A percentile compares a stretch with the other conserved stretches of the same genome.
Evolutionary conservation across 2,113 vertebrate species (phyloP).

Genomic region (Stegostoma tigrinum): DNA sequence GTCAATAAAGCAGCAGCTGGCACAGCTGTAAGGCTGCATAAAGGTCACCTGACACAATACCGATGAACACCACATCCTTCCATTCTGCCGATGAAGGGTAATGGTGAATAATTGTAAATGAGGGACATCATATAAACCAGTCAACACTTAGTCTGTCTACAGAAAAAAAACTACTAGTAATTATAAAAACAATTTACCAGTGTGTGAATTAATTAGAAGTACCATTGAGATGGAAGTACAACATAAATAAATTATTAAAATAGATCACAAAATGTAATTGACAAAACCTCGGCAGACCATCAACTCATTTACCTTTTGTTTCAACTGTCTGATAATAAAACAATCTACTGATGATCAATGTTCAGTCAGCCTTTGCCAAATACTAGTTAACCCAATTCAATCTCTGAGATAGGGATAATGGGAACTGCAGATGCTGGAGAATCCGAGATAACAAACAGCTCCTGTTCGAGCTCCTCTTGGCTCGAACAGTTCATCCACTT

Average conservation of each 20-base stretch:
- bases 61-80: not conserved
- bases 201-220: not conserved
- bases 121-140: not conserved
- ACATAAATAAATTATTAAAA: constrained; percentile 7
- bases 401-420: too few relatives aligned
- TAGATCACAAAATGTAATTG: not conserved
- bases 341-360: not conserved
- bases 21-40: not conserved
- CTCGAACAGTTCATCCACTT: too few relatives aligned
- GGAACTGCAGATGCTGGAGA: too few relatives aligned
- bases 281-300: not conserved
- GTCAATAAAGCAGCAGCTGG: too few relatives aligned
- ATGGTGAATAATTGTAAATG: not conserved
- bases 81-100: not conserved
- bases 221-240: too few relatives aligned
- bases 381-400: not conserved
- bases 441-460: too few relatives aligned
- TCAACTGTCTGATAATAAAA: too few relatives aligned
- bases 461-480: too few relatives aligned
- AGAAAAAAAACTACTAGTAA: not conserved
- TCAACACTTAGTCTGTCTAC: not conserved
- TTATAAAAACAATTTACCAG: not conserved
- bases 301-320: not conserved
- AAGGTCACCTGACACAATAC: not conserved
- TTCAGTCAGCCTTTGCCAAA: not conserved